Percentiles rank a stretch among this genome's conserved stretches.
Conservation (phyloP, 1,140 invertebrate species). For the Drosophila parabipectinata region DNA sequence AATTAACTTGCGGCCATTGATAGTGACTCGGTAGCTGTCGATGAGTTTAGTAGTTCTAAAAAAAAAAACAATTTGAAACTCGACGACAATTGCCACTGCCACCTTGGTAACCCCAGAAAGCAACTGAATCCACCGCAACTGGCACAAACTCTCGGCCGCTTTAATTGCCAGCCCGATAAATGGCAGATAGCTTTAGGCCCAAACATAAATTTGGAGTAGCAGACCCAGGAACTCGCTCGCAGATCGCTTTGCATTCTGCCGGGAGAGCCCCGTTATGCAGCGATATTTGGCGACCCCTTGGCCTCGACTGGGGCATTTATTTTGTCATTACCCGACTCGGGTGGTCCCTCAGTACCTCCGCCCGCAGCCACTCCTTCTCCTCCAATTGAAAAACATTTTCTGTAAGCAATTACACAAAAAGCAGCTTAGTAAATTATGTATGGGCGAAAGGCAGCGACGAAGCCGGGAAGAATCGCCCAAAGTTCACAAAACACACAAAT, state of each 20-base stretch:
- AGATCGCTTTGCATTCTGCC: slow-evolving; percentile 51
- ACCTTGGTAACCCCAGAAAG: slow-evolving; percentile 31
- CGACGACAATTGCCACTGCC: slow-evolving; percentile 46
- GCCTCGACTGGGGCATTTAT: slow-evolving; percentile 58
- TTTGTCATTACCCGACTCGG: slow-evolving; percentile 68
- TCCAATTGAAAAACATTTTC: slow-evolving; percentile 34
- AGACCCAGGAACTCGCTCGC: slow-evolving; percentile 35
- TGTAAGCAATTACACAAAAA: slow-evolving; percentile 73
- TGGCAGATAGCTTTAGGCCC: slow-evolving; percentile 47
- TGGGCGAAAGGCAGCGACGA: slow-evolving; percentile 14
- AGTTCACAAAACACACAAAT: slow-evolving; percentile 56
- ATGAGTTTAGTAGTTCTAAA: slow-evolving; percentile 15
- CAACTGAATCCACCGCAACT: slow-evolving; percentile 9
- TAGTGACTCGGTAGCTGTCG: slow-evolving; percentile 52
- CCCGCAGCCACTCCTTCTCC: slow-evolving; percentile 9
- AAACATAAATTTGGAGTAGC: slow-evolving; percentile 55
- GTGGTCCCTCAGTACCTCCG: slow-evolving; percentile 45
- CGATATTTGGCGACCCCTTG: slow-evolving; percentile 60
- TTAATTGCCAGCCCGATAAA: slow-evolving; percentile 60
- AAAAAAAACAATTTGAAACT: background rate
- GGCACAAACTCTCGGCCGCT: slow-evolving; percentile 28
- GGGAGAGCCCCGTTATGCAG: slow-evolving; percentile 51
- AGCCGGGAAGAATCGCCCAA: slow-evolving; percentile 23
- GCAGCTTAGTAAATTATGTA: slow-evolving; percentile 71
- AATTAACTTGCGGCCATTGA: slow-evolving; percentile 45